Percentiles rank a stretch among this genome's conserved stretches.
Conservation (phyloP, 2,888 invertebrate species). For the Scaptomyza flava region DNA sequence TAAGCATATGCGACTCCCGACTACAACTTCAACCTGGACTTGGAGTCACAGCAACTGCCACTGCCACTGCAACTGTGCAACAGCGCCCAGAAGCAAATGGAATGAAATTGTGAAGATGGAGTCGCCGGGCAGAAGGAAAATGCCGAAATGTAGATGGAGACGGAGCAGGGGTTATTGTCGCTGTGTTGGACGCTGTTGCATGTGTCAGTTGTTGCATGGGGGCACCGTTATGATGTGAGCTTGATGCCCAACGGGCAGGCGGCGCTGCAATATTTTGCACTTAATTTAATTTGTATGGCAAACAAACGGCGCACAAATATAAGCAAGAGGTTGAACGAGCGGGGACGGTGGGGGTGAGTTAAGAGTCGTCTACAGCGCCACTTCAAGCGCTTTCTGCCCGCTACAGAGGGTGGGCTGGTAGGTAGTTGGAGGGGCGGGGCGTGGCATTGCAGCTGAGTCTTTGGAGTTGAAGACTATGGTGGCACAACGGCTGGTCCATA, state of each 20-base stretch:
- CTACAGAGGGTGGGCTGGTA: background rate
- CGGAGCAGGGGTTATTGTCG: background rate
- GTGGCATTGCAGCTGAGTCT: constrained; percentile 22
- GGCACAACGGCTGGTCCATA: constrained; percentile 70
- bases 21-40: constrained; percentile 7
- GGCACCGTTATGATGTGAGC: constrained; percentile 71
- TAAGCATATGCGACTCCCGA: constrained; percentile 71
- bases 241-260: constrained; percentile 57
- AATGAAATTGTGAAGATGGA: constrained; percentile 29
- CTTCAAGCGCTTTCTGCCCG: constrained; percentile 60
- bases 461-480: constrained; percentile 21
- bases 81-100: constrained; percentile 36
- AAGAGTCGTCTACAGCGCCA: constrained; percentile 54
- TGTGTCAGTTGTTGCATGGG: constrained; percentile 55
- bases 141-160: constrained; percentile 5
- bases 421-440: background rate
- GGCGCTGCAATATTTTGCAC: constrained; percentile 72
- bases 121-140: constrained; percentile 21
- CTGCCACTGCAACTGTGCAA: constrained; percentile 26
- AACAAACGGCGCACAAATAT: constrained; percentile 62
- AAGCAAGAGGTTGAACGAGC: background rate
- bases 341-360: constrained; percentile 1
- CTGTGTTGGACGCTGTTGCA: constrained; percentile 23
- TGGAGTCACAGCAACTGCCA: constrained; percentile 20
- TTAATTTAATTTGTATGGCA: constrained; percentile 78